Percentiles rank a stretch among this genome's conserved stretches.
These are phyloP conservation scores for Brachionus calyciflorus DNA, from an alignment of 1,140 invertebrate genomes.

Conservation along the genomic window DNA sequence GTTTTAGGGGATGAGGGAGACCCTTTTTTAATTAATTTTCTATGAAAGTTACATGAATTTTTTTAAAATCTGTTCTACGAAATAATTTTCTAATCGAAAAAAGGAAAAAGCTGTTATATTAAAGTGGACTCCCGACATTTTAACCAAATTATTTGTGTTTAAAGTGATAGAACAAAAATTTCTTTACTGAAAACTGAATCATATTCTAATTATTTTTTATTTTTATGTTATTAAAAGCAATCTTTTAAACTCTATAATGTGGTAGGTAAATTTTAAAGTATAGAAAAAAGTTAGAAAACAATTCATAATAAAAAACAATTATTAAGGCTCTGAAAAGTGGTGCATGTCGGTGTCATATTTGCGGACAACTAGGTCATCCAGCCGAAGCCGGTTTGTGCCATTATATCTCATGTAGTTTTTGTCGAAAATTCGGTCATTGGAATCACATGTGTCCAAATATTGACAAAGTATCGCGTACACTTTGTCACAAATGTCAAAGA, in stretches of 20 bases:
- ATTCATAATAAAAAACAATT: not conserved
- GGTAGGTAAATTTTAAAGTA: no score
- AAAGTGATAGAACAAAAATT: no score
- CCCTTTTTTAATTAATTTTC: no score
- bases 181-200: no score
- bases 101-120: no score
- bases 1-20: no score
- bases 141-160: no score
- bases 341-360: conserved; percentile 41
- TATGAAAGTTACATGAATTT: no score
- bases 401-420: conserved; percentile 40
- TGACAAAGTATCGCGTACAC: conserved; percentile 38
- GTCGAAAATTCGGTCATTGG: conserved; percentile 44
- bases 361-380: conserved; percentile 44
- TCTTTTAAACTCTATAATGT: conserved; percentile 44
- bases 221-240: not conserved
- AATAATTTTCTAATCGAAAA: no score
- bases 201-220: not conserved
- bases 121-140: no score
- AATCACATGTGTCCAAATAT: conserved; percentile 46
- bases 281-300: no score
- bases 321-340: conserved; percentile 41
- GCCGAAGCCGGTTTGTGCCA: conserved; percentile 23
- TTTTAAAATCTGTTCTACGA: no score
- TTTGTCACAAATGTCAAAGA: conserved; percentile 34